A percentile compares a stretch with the other conserved stretches of the same genome.
phyloP scores from a whole-genome alignment of 2,113 vertebrate species.

The Entelurus aequoreus region DNA sequence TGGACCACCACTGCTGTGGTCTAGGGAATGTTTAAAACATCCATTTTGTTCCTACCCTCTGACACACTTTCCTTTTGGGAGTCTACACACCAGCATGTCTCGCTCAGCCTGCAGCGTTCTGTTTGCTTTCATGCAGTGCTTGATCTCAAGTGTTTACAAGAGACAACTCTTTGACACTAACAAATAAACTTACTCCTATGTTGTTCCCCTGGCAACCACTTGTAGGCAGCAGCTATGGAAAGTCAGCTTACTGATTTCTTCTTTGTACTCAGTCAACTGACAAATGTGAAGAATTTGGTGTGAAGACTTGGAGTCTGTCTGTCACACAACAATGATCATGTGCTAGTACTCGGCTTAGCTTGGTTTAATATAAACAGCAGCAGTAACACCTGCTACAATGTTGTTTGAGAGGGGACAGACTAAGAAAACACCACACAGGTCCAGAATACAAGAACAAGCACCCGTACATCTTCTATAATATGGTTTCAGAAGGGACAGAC shows the following conservation, averaged over 20 bases:
- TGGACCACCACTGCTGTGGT: neutral
- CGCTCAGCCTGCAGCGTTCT: conserved; percentile 24
- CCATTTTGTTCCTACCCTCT: neutral
- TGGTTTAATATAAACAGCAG: too few species aligned
- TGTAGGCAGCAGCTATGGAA: conserved; percentile 24
- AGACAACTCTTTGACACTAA: conserved; percentile 32
- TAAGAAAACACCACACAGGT: too few species aligned
- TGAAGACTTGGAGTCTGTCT: too few species aligned
- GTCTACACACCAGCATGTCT: conserved; percentile 18
- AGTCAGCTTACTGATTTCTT: neutral
- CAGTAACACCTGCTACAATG: too few species aligned
- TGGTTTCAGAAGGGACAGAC: too few species aligned
- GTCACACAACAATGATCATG: too few species aligned
- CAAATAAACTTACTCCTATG: conserved; percentile 26
- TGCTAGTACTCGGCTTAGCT: too few species aligned
- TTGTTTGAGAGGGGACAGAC: too few species aligned
- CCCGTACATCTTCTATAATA: too few species aligned
- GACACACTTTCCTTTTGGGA: conserved; percentile 1
- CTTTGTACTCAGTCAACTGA: too few species aligned
- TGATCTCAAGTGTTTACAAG: conserved; percentile 45
- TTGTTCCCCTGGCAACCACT: conserved; percentile 31
- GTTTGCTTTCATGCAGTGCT: conserved; percentile 15
- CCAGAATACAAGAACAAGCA: too few species aligned
- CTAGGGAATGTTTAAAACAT: neutral
- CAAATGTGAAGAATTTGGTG: too few species aligned